phyloP scores from a whole-genome alignment of 1,140 invertebrate genomes.

The Drosophila insularis region DNA sequence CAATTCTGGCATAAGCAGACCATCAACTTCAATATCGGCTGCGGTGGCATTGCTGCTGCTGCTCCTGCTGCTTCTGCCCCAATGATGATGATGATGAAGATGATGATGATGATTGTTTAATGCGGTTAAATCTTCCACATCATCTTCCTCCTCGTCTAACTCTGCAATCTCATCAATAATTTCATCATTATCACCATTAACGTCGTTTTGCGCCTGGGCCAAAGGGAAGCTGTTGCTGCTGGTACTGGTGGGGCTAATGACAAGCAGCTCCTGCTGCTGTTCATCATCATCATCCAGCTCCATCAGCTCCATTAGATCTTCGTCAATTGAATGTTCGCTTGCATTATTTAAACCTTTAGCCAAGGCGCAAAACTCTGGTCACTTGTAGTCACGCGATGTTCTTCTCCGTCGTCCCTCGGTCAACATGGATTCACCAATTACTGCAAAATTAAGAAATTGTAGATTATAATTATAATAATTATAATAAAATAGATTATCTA shows the following conservation, averaged over 20 bases:
- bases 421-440: slow-evolving; percentile 73
- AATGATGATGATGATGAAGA: slow-evolving; percentile 16
- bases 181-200: slow-evolving; percentile 34
- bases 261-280: slow-evolving; percentile 30
- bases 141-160: not conserved
- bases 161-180: slow-evolving; percentile 22
- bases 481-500: too few relatives aligned
- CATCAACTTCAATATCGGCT: slow-evolving; percentile 43
- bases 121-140: not conserved
- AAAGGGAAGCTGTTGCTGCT: slow-evolving; percentile 65
- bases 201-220: slow-evolving; percentile 72
- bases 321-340: slow-evolving; percentile 52
- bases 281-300: slow-evolving; percentile 41
- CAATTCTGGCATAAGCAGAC: slow-evolving; percentile 65
- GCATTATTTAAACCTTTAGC: slow-evolving; percentile 70
- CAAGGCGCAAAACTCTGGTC: slow-evolving; percentile 83
- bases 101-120: slow-evolving; percentile 21
- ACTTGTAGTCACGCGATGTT: slow-evolving; percentile 85
- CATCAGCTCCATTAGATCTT: slow-evolving; percentile 63
- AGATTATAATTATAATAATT: too few relatives aligned
- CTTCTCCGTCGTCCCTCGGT: slow-evolving; percentile 83
- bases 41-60: slow-evolving; percentile 47
- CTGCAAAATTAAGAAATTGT: slow-evolving; percentile 28
- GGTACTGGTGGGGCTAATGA: slow-evolving; percentile 17
- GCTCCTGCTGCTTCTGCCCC: slow-evolving; percentile 37